Base-by-base conservation (phyloP, 2,113 vertebrate species). In the Pseudolaguvia tuberculata region DNA sequence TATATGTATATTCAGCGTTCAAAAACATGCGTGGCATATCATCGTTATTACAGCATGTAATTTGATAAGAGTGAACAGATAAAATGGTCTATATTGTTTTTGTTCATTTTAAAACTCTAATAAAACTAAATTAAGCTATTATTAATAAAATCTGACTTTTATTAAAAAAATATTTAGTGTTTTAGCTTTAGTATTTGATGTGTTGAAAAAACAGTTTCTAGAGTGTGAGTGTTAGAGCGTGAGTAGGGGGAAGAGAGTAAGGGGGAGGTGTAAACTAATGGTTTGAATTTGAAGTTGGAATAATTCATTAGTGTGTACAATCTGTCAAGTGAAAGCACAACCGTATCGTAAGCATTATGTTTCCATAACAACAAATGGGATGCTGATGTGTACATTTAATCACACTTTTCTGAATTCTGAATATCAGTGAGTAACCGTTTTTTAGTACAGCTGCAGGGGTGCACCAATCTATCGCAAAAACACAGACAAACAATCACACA, bases 281-380 rank as follows among this genome's bases (percentile, higher is more conserved):
- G 70, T 73, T n/a, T n/a, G n/a, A n/a, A 84, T 68, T 73, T 70
- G 75, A 61, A 84, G 79, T 84, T 78, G 79, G 84, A 72, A 84
- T 79, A 87, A 87, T 87, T 86, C 82, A 58, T 75, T 80, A 79
- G 84, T 81, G 76, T 68, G 47, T 20, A 67, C 74, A 83, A 68
- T 73, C 70, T 73, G 77, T 73, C 70, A 82, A 85, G 79, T 81
- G 77, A 70, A 84, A 80, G 75, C 48, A 9, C 45, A 84, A 78
- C 76, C 74, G 66, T 65, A 79, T 25, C 53, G 61, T 74, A 83
- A 75, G 67, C 80, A 71, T 42, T 42, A 42, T 42, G 86, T 90
- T 89, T 88, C 90, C 87, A 89, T 90, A 89, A 89, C 87, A 87
- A 90, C 87, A 83, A 85, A 66, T 58, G 84, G 83, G 86, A 84